phyloP scores from a whole-genome alignment of 2,888 invertebrate species.

The Copidosoma aretas region DNA sequence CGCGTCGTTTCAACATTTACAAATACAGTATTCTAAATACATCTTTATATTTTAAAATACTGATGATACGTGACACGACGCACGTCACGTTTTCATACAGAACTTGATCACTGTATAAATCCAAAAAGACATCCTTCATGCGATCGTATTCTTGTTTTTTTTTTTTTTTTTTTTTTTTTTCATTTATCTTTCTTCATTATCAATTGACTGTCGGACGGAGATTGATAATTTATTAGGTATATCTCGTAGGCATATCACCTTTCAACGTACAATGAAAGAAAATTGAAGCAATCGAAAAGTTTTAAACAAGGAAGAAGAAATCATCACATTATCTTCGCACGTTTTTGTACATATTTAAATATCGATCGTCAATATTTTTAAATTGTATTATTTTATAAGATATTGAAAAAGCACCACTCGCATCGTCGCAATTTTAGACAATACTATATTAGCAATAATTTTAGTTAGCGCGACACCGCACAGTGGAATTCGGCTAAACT shows the following conservation, averaged over 20 bases:
- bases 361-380: slow-evolving; percentile 38
- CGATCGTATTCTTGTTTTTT: slow-evolving; percentile 13
- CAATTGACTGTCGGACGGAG: slow-evolving; percentile 20
- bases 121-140: slow-evolving; percentile 13
- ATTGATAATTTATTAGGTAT: slow-evolving; percentile 36
- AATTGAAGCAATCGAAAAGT: slow-evolving; percentile 15
- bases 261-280: slow-evolving; percentile 25
- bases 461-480: slow-evolving; percentile 28
- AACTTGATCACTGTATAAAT: slow-evolving; percentile 10
- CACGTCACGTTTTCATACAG: slow-evolving; percentile 23
- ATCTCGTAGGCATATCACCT: slow-evolving; percentile 27
- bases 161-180: slow-evolving; percentile 22
- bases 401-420: slow-evolving; percentile 33
- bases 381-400: slow-evolving; percentile 28
- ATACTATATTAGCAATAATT: slow-evolving; percentile 39
- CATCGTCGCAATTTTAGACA: slow-evolving; percentile 40
- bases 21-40: slow-evolving; percentile 61
- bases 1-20: slow-evolving; percentile 54
- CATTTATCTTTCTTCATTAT: too few species aligned
- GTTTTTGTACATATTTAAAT: slow-evolving; percentile 40
- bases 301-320: slow-evolving; percentile 2
- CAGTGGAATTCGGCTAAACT: slow-evolving; percentile 36
- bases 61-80: slow-evolving; percentile 26
- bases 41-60: slow-evolving; percentile 59
- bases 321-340: slow-evolving; percentile 25